These are phyloP conservation scores for Slavum lentiscoides DNA, from an alignment of 2,888 invertebrate genomes.

Conservation along the genomic window DNA sequence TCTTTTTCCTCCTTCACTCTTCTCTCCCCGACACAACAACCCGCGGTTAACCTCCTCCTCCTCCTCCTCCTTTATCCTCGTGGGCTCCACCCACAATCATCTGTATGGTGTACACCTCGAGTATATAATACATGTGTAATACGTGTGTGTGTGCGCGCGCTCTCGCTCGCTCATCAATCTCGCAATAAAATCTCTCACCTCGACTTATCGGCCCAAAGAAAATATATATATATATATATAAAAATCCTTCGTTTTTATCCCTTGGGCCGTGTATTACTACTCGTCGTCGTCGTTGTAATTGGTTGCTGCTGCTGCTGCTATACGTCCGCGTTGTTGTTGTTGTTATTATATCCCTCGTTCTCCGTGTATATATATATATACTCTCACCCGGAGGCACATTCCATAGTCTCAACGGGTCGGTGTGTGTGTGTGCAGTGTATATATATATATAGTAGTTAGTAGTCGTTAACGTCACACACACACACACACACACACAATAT, in stretches of 20 bases:
- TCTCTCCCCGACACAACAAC: constrained; percentile 26
- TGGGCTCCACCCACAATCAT: constrained; percentile 42
- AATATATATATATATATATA: too few species aligned
- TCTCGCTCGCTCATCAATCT: constrained; percentile 47
- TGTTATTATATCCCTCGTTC: constrained; percentile 4
- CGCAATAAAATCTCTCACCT: constrained; percentile 53
- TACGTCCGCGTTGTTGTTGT: too few species aligned
- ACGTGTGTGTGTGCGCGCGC: not conserved
- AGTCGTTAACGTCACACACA: constrained; percentile 12
- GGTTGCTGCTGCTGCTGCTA: not conserved
- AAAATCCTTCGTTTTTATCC: constrained; percentile 5
- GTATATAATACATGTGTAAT: not conserved
- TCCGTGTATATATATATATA: not conserved
- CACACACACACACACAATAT: not conserved
- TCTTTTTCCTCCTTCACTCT: not conserved
- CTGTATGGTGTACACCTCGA: not conserved
- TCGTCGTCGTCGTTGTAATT: constrained; percentile 1
- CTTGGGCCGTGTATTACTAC: constrained; percentile 17
- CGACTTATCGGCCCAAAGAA: not conserved
- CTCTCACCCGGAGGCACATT: constrained; percentile 37
- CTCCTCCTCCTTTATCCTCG: too few species aligned
- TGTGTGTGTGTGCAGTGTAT: not conserved
- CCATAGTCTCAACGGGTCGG: constrained; percentile 14
- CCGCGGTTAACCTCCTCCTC: constrained; percentile 40
- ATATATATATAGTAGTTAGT: constrained; percentile 6